phyloP scores from a whole-genome alignment of 2,113 vertebrate species.

The Aegotheles bennettii region DNA sequence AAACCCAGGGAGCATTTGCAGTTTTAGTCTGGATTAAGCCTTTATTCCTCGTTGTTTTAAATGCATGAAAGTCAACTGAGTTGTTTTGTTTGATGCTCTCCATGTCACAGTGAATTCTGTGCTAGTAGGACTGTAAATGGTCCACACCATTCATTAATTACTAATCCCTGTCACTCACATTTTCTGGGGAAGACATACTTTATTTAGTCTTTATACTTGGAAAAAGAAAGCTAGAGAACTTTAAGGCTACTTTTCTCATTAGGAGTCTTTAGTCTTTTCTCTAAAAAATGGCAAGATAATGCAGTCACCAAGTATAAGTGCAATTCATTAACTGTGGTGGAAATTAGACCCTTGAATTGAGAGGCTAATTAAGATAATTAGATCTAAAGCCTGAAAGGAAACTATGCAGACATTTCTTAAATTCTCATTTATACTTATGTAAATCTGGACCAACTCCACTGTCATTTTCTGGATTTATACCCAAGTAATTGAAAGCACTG shows the following conservation, averaged over 20 bases:
- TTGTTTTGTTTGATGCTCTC: constrained; percentile 48
- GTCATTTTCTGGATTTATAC: constrained; percentile 11
- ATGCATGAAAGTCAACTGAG: neutral
- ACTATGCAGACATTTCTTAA: constrained; percentile 20
- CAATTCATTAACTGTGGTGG: constrained; percentile 3
- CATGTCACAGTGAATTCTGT: neutral
- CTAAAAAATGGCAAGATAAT: constrained; percentile 7
- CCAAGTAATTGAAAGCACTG: constrained; percentile 4
- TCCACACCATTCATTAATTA: constrained; percentile 51
- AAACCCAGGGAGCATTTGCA: neutral
- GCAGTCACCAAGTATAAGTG: neutral
- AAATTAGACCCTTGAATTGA: constrained; percentile 40
- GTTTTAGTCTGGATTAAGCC: neutral
- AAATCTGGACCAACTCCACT: constrained; percentile 25
- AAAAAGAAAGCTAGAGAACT: constrained; percentile 34
- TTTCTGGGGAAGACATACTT: constrained; percentile 47
- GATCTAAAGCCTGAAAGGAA: constrained; percentile 29
- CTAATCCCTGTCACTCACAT: constrained; percentile 47
- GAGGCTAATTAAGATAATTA: constrained; percentile 54
- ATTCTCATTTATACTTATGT: constrained; percentile 23
- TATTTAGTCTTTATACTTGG: constrained; percentile 6
- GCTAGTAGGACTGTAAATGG: constrained; percentile 59
- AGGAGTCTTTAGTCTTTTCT: constrained; percentile 15
- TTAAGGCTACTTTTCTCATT: neutral
- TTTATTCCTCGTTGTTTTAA: constrained; percentile 37